Conservation (phyloP, 2,888 invertebrate genomes). For the Leptodirus hochenwartii region DNA sequence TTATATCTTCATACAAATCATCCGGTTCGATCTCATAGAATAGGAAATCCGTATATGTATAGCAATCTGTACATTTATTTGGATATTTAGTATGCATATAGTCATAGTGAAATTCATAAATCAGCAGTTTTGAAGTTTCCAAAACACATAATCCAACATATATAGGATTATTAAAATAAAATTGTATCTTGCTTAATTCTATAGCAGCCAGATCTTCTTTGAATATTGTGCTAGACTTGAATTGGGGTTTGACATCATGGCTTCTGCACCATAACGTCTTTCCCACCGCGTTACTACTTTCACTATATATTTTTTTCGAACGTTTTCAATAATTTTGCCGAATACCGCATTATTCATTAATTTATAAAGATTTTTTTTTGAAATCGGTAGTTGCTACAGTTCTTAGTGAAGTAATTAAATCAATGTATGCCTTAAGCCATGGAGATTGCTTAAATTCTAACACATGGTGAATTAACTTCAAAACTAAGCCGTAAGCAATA, state of each 20-base stretch:
- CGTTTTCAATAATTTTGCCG: constrained; percentile 24
- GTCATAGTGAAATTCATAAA: constrained; percentile 22
- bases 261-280: constrained; percentile 12
- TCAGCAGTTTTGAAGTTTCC: constrained; percentile 19
- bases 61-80: constrained; percentile 12
- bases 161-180: constrained; percentile 20
- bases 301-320: constrained; percentile 21
- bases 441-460: constrained; percentile 6
- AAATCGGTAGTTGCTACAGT: constrained; percentile 4
- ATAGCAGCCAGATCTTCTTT: constrained; percentile 19
- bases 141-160: constrained; percentile 18
- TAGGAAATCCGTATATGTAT: constrained; percentile 16
- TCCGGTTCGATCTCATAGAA: constrained; percentile 16
- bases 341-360: constrained; percentile 13
- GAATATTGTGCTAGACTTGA: constrained; percentile 16
- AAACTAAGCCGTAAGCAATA: constrained; percentile 1
- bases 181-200: constrained; percentile 14
- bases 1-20: constrained; percentile 18
- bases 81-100: constrained; percentile 16
- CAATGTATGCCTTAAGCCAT: neutral
- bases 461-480: constrained; percentile 4
- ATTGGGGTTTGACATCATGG: constrained; percentile 13
- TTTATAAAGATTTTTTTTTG: constrained; percentile 7
- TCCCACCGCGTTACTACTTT: constrained; percentile 15
- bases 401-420: constrained; percentile 5